Base-by-base conservation (phyloP, 1,140 invertebrate genomes). In the Phocides pigmalion region DNA sequence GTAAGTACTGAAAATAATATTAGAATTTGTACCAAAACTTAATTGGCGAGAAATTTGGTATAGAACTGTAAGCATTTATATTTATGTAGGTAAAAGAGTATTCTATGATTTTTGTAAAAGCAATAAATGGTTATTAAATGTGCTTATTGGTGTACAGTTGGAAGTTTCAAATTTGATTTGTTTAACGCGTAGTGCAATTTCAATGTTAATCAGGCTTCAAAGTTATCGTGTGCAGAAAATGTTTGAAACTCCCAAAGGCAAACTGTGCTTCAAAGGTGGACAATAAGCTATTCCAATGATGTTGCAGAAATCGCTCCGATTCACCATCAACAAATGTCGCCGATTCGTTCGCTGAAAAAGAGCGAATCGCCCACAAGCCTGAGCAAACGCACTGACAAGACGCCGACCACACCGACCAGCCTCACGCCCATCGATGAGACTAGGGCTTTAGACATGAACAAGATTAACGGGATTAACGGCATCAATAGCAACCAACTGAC, bases 271-370 rank as follows among this genome's bases (percentile, higher is more conserved):
- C 15, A 63, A 25, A 41, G 42, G 11, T 53, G 66, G 47, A 66
- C 62, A 66, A 64, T 32, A 41, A 65, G 67, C 56, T 62, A 70
- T 76, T 53, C 0, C n/a, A 56, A 62, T 59, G 41, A 61, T 47
- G 77, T 92, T 92, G 44, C 91, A 92, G 91, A 92, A 82, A 86
- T 92, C 81, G 84, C 90, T 66, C 87, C 91, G 68, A 90, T 92
- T 42, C 90, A 92, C 72, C 90, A 91, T 62, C 84, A 90, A 70
- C 87, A 91, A 83, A 90, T 91, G 89, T 91, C 89, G 22, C 89
- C 89, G 58, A 91, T 91, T 66, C 86, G 89, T 54, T 89, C 89
- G 35, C 47, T 90, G 74, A 91, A 90, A 78, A 90, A 91, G 68
- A 89, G 87, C 72, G 89, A 90, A 47, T 90, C 89, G n/a, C 87